phyloP scores from a whole-genome alignment of 2,797 vertebrate genomes.

The Acanthurus tractus region DNA sequence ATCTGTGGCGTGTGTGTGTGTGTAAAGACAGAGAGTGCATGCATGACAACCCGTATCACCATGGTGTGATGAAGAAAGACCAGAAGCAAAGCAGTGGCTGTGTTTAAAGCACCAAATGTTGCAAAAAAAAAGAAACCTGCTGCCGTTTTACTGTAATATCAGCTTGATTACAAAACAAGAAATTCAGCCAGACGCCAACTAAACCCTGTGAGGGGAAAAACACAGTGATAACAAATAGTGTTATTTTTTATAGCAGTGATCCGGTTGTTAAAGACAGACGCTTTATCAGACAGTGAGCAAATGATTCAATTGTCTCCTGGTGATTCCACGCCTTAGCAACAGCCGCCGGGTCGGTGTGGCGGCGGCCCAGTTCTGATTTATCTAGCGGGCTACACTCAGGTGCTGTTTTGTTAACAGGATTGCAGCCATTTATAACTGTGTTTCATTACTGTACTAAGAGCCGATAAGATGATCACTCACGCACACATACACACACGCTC shows the following conservation, averaged over 20 bases:
- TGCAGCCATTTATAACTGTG: slow-evolving; percentile 86
- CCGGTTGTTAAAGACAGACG: slow-evolving; percentile 71
- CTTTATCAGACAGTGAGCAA: slow-evolving; percentile 82
- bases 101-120: slow-evolving; percentile 48
- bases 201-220: slow-evolving; percentile 25
- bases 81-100: slow-evolving; percentile 49
- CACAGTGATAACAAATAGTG: slow-evolving; percentile 58
- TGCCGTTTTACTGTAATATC: slow-evolving; percentile 36
- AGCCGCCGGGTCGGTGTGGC: slow-evolving; percentile 70
- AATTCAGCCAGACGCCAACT: slow-evolving; percentile 42
- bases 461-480: slow-evolving; percentile 83
- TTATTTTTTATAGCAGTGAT: slow-evolving; percentile 67
- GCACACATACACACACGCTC: slow-evolving; percentile 57
- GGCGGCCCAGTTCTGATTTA: slow-evolving; percentile 81
- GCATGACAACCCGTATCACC: slow-evolving; percentile 64
- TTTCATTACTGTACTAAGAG: slow-evolving; percentile 87
- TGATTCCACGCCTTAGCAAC: slow-evolving; percentile 78
- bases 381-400: slow-evolving; percentile 80
- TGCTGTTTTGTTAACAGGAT: slow-evolving; percentile 87
- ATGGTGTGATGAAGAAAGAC: slow-evolving; percentile 57
- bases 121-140: slow-evolving; percentile 54
- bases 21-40: slow-evolving; percentile 18
- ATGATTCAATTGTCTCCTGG: slow-evolving; percentile 84
- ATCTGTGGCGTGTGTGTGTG: slow-evolving; percentile 3
- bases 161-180: slow-evolving; percentile 56